phyloP scores from a whole-genome alignment of 2,888 invertebrate genomes.

The Megastigmus dorsalis region DNA sequence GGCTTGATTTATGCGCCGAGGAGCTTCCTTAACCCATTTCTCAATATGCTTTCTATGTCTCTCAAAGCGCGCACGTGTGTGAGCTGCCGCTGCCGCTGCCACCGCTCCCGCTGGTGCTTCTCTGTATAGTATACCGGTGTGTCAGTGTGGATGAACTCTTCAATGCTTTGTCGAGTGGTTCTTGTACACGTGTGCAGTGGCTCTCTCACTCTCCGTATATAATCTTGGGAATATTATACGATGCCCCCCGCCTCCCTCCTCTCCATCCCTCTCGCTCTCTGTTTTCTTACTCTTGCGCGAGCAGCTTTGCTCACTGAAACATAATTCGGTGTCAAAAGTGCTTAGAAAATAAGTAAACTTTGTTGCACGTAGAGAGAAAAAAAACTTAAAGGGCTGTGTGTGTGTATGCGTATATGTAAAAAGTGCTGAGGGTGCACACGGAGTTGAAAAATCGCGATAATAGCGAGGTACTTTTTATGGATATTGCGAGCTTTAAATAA shows the following conservation, averaged over 20 bases:
- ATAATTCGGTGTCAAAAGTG: not conserved
- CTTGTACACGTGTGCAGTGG: not conserved
- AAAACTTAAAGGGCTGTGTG: no score
- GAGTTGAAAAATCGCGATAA: no score
- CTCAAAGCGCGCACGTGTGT: constrained; percentile 6
- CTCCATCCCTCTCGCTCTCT: no score
- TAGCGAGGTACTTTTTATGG: no score
- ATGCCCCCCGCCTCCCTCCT: not conserved
- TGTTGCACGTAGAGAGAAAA: no score
- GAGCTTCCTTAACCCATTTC: constrained; percentile 66
- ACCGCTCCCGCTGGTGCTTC: no score
- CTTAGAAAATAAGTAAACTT: not conserved
- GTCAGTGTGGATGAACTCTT: not conserved
- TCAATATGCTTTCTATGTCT: constrained; percentile 55
- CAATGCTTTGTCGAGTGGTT: not conserved
- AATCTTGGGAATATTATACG: constrained; percentile 10
- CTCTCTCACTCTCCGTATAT: not conserved
- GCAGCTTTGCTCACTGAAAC: not conserved
- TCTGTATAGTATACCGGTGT: no score
- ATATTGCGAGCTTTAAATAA: no score
- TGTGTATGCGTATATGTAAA: no score
- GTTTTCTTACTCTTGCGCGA: not conserved
- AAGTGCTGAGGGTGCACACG: no score
- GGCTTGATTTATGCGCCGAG: constrained; percentile 65
- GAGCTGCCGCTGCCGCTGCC: no score